A percentile compares a stretch with the other conserved stretches of the same genome.
Conservation (phyloP, 2,113 vertebrate species). For the Cynoglossus semilaevis region DNA sequence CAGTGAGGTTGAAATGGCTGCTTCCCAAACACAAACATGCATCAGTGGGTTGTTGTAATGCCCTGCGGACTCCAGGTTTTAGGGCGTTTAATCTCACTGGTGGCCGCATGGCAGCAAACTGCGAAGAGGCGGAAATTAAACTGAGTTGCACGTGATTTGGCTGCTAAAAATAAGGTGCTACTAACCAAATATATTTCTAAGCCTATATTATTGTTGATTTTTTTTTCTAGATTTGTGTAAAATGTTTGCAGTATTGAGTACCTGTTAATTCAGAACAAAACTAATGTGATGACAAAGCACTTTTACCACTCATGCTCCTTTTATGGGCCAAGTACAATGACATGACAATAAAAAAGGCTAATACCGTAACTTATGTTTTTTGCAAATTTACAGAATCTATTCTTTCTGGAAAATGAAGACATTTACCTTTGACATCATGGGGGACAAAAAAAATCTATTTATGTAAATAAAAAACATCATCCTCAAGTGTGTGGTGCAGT, state of each 20-base stretch:
- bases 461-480: no score
- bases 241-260: not conserved
- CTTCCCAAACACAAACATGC: no score
- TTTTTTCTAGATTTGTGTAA: no score
- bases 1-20: not conserved
- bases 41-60: not conserved
- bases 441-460: no score
- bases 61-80: conserved; percentile 1
- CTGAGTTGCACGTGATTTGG: not conserved
- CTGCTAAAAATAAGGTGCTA: not conserved
- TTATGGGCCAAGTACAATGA: not conserved
- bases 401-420: no score
- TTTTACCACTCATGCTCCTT: not conserved
- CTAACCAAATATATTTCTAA: not conserved
- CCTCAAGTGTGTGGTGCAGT: conserved; percentile 17
- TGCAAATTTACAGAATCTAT: no score
- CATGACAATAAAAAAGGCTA: not conserved
- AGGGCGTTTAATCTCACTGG: not conserved
- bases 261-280: conserved; percentile 1
- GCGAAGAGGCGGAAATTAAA: conserved; percentile 20
- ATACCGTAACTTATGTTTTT: not conserved
- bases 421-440: no score
- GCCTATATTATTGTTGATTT: no score
- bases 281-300: not conserved
- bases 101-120: not conserved